Evolutionary conservation across 2,888 invertebrate species (phyloP).

Genomic region (Falcaria lacertinaria): DNA sequence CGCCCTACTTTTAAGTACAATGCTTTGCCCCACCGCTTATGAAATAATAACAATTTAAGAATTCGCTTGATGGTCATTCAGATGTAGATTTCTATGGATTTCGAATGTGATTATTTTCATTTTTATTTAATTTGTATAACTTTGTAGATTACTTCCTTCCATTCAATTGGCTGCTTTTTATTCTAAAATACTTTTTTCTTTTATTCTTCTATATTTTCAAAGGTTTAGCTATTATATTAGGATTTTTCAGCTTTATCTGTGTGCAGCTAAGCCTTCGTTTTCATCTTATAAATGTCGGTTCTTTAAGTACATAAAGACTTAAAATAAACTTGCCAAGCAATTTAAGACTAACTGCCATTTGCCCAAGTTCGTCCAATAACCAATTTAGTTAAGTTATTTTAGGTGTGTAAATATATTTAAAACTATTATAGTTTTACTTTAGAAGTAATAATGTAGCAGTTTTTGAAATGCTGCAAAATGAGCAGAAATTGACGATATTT

Average conservation of each 20-base stretch:
- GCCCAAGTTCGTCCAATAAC: slow-evolving; percentile 34
- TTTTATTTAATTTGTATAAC: too few relatives aligned
- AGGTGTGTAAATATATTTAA: background rate
- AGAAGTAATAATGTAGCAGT: slow-evolving; percentile 3
- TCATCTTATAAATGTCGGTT: slow-evolving; percentile 6
- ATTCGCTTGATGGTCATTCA: too few relatives aligned
- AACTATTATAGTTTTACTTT: slow-evolving; percentile 8
- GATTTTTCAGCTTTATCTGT: background rate
- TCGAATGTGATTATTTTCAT: background rate
- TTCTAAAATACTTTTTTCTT: too few relatives aligned
- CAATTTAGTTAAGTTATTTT: slow-evolving; percentile 12
- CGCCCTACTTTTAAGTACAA: slow-evolving; percentile 6
- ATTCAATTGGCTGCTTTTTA: too few relatives aligned
- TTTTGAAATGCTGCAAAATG: slow-evolving; percentile 15
- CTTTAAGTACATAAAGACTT: slow-evolving; percentile 31
- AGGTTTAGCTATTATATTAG: too few relatives aligned
- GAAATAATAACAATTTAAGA: background rate
- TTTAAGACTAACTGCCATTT: slow-evolving; percentile 33
- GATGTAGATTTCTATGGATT: too few relatives aligned
- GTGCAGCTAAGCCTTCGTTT: background rate
- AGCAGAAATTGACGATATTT: slow-evolving; percentile 33
- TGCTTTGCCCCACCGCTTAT: slow-evolving; percentile 13
- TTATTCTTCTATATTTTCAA: too few relatives aligned
- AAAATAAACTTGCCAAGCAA: slow-evolving; percentile 46
- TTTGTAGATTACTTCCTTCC: too few relatives aligned